Base-by-base conservation (phyloP, 1,140 invertebrate species). In the Cydia amplana region DNA sequence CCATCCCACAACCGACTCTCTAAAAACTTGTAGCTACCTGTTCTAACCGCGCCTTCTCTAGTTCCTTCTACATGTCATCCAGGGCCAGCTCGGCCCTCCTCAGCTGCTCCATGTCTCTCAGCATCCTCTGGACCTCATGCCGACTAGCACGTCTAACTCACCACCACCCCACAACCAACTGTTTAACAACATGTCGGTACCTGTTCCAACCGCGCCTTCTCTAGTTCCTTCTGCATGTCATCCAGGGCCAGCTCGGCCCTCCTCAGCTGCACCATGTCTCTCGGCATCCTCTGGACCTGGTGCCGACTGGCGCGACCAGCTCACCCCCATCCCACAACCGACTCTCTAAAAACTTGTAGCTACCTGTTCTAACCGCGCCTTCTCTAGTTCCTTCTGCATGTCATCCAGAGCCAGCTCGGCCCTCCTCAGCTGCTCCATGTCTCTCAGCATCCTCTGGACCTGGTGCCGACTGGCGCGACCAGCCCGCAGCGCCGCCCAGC, bases 71-170 rank as follows among this genome's bases (percentile, higher is more conserved):
- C 25, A 36, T 32, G 85, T 97, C 95, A 89, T 96, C 95, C 4
- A 99, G 89, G 23, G 97, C 96, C 77, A 97, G 94, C 92, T 99
- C 98, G 6, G 98, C 98, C 84, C 96, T 96, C 78, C 97, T 96
- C 73, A 99, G 93, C 80, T 96, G 96, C 83, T 99, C 98, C 97
- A 99, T 97, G 83, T 99, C 97, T 82, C 96, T 96, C 86, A 98
- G 96, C 97, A 99, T 98, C 75, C 97, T 95, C 73, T 95, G 95
- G 46, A 99, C 93, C 86, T 99, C 96, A 73, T 94, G 94, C 79
- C 97, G 96, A 4, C 63, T 14, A 1, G 4, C 4, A 5, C 7
- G 32, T 36, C 12, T 4, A 32, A 14, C 23, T 4, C 46, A 4
- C 46, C 46, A 16, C 46, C 46, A 49, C 12, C 0, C 16, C 46